Base-by-base conservation (phyloP, 2,113 vertebrate genomes). In the Ovis canadensis region DNA sequence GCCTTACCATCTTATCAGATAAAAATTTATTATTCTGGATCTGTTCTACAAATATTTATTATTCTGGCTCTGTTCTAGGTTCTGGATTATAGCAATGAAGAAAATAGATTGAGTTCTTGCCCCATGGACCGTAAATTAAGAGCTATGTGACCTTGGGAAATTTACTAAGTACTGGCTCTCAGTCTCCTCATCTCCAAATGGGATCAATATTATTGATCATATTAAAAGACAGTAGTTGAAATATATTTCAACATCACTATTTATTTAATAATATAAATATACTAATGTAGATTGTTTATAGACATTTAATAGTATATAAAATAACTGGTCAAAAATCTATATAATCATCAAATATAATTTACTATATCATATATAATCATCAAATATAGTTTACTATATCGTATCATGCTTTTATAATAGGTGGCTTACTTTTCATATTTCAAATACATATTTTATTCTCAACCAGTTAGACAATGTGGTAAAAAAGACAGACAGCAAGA, bases 361-460 rank as follows among this genome's bases (percentile, higher is more conserved):
- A 74, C 8, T 64, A 19, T 43, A 91, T 59, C 15, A 88, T 81
- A 91, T 19, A 71, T 71, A 71, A 71, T 40, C 67, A 36, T 40
- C 67, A 83, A 15, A 92, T 60, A 2, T 40, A 71, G 40, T 80
- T 88, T 87, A 74, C 7, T 59, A 29, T 15, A 93, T 54, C 12
- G 86, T 82, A 92, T 57, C 11, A 17, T 82, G 36, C 31, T 78
- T 95, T 92, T 85, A 89, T 82, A 23, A 77, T 6, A 92, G 67
- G 52, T 84, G 71, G 16, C 29, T 97, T 80, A 87, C 84, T 95
- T 90, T 94, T 95, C 33, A 25, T 85, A 85, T 95, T 95, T 92
- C 23, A 90, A 43, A 54, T 85, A 80, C 0, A 81, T 5, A 60
- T 36, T 96, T 96, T 96, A 27, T 86, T 97, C 86, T 57, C n/a